phyloP scores from a whole-genome alignment of 2,888 invertebrate species.

The Capitulum mitella region DNA sequence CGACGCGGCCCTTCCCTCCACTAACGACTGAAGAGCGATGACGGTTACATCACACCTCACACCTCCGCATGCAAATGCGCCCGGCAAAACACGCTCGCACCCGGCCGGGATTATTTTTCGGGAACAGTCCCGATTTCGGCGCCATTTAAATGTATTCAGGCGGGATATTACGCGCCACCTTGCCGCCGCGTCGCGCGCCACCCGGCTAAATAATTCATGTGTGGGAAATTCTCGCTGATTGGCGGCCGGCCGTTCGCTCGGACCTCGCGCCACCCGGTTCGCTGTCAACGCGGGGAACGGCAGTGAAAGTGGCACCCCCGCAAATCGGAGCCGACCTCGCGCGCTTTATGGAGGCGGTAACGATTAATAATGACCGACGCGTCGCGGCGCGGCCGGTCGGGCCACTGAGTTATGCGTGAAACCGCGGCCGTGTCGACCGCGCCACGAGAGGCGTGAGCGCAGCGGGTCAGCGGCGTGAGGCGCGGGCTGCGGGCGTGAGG shows the following conservation, averaged over 20 bases:
- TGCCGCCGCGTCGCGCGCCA: too few relatives aligned
- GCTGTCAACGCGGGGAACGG: not conserved
- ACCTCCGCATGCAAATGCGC: not conserved
- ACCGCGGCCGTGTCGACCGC: not conserved
- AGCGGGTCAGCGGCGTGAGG: not conserved
- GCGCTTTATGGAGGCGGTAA: not conserved
- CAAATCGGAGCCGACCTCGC: not conserved
- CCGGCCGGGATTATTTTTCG: not conserved
- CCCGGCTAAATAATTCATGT: not conserved
- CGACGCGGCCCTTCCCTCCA: too few relatives aligned
- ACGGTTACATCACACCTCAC: not conserved
- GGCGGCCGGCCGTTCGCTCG: not conserved
- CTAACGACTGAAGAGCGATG: not conserved
- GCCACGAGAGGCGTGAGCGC: not conserved
- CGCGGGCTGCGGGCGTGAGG: too few relatives aligned
- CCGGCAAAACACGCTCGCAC: not conserved
- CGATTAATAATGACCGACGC: not conserved
- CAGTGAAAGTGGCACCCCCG: not conserved
- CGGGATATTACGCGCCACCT: not conserved
- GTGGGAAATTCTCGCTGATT: not conserved
- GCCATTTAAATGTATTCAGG: not conserved
- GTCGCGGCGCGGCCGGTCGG: not conserved
- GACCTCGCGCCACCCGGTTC: not conserved
- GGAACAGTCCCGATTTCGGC: not conserved
- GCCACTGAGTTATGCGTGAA: conserved; percentile 9